Evolutionary conservation across 2,888 invertebrate genomes (phyloP), one percentile per base, ranked within the genome.

Genomic region (Sinohyriopsis cumingii): DNA sequence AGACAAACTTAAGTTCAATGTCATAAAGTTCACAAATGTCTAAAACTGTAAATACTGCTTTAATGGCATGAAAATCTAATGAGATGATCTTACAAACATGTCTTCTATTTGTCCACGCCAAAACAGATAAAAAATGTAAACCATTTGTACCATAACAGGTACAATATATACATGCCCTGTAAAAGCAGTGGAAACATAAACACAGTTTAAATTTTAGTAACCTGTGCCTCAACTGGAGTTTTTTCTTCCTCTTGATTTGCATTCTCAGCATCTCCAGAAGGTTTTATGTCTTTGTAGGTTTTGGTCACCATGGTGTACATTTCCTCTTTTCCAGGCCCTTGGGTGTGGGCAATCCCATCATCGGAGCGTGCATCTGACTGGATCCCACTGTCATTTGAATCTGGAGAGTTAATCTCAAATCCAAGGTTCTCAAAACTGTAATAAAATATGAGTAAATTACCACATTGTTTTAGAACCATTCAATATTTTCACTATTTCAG

Each of bases 301-400:
- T 79, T 78, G 72, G 71, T 76, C 45, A 81, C 82, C 62, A 85
- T 82, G 20, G 83, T 82, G 63, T 84, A 84, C 59, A 86, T 70
- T 65, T 87, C 84, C 56, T 86, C 84, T 61, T 80, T 84, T 62
- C 81, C 72, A 2, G 84, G 84, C 15, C 80, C 76, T 20, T 78
- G 78, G 7, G 77, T 76, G 71, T 81, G 82, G 18, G 77, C 69
- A 55, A 76, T 78, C 0, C 81, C 82, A 55, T 82, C 82, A 70
- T 85, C 84, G 1, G 83, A 83, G 60, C 84, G 73, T 1, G 84
- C 77, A 75, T 87, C 89, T 9, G 89, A 84, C 66, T 89, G 89
- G 74, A 89, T 89, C 33, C 89, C 89, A 75, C 88, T 88, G 80
- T 89, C 89, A 75, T 88, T 86, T 63, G 88, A 88, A 75, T 89